Evolutionary conservation across 2,797 vertebrate genomes (phyloP), one percentile per base, ranked within the genome.

Genomic region (Phylloscopus collybita): DNA sequence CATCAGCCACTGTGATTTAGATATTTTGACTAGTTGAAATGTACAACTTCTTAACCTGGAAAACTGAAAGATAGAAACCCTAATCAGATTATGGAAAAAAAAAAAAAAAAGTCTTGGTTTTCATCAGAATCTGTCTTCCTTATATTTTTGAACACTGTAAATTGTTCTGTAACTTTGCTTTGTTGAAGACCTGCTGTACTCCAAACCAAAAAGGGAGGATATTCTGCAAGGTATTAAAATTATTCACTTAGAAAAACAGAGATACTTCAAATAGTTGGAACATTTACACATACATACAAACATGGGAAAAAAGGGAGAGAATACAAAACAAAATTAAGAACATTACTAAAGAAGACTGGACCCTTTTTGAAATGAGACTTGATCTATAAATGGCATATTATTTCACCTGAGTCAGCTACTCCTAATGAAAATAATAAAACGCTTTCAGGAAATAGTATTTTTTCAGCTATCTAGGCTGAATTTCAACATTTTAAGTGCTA

Each of bases 401-500:
- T 70, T 86, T 94, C 57, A 86, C 10, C 17, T 17, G 53, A 65
- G n/a, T 83, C 57, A 83, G 64, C 42, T 95, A 84, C 44, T 87
- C 72, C 56, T 42, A 90, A 91, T 27, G 61, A 53, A 96, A 65
- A 81, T 64, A 80, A 10, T 70, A 49, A 17, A 90, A 94, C 53
- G 75, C 42, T 13, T 89, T 80, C 40, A 95, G 45, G 71, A 95
- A 88, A 71, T 36, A 50, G 21, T 60, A 65, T 57, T 93, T 61
- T 44, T 84, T 86, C 38, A 82, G 30, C 51, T 85, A 93, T 84
- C 75, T 62, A 88, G 54, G 61, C 29, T 25, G 0, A 86, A 30
- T 81, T 76, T 94, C 54, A 88, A 83, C 19, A 87, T 82, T 93
- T 86, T 61, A 60, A 88, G 32, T 80, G 65, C 64, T 72, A 80